These are phyloP conservation scores for Dasypogon diadema DNA, from an alignment of 2,888 invertebrate species.

Conservation along the genomic window DNA sequence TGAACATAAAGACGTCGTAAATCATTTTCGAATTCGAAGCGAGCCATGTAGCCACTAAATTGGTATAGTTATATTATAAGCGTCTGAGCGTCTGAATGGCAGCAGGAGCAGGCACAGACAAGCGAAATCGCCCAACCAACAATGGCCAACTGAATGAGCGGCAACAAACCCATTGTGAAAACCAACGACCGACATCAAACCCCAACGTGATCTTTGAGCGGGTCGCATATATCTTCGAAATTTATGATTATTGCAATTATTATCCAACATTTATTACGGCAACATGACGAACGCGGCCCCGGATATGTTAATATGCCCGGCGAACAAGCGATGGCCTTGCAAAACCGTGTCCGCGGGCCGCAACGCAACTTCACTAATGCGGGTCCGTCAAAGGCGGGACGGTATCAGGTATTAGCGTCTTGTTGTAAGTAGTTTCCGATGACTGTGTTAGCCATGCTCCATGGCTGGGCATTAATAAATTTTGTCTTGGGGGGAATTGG, in stretches of 20 bases:
- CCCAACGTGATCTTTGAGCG: slow-evolving; percentile 47
- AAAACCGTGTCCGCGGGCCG: background rate
- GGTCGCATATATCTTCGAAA: slow-evolving; percentile 52
- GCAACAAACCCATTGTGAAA: slow-evolving; percentile 43
- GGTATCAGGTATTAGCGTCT: slow-evolving; percentile 43
- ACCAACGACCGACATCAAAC: slow-evolving; percentile 34
- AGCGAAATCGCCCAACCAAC: slow-evolving; percentile 35
- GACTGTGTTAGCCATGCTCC: slow-evolving; percentile 29
- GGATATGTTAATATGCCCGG: slow-evolving; percentile 46
- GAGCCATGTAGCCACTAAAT: background rate
- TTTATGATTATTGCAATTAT: slow-evolving; percentile 55
- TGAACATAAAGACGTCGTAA: slow-evolving; percentile 24
- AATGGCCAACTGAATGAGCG: slow-evolving; percentile 40
- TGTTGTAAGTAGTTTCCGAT: slow-evolving; percentile 41
- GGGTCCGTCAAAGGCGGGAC: background rate
- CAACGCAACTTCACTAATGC: background rate
- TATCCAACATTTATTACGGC: slow-evolving; percentile 48
- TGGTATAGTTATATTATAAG: background rate
- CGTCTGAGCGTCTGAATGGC: background rate
- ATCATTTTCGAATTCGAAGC: slow-evolving; percentile 47
- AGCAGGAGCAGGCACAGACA: background rate
- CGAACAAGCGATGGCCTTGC: background rate
- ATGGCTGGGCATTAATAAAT: slow-evolving; percentile 42
- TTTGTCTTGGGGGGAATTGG: background rate
- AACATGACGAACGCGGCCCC: slow-evolving; percentile 47